Percentiles rank a stretch among this genome's conserved stretches.
Conservation (phyloP, 2,888 invertebrate species). For the Caenorhabditis parvicauda region DNA sequence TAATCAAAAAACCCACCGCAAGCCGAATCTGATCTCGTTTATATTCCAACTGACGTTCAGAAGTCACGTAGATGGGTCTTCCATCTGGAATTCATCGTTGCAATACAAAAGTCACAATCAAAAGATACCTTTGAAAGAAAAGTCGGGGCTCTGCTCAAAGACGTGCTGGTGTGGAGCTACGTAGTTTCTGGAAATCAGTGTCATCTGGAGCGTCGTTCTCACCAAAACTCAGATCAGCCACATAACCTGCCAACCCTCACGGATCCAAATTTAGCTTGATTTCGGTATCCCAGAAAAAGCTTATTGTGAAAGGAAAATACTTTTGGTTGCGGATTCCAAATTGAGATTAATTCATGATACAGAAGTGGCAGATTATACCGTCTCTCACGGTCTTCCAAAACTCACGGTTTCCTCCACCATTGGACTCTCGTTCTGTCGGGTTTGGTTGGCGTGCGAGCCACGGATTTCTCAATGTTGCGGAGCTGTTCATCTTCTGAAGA, state of each 20-base stretch:
- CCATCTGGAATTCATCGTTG: conserved; percentile 39
- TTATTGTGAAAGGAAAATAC: too few species aligned
- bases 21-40: conserved; percentile 55
- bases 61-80: conserved; percentile 44
- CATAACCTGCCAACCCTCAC: too few species aligned
- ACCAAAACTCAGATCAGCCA: too few species aligned
- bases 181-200: conserved; percentile 54
- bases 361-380: too few species aligned
- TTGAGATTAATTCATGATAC: too few species aligned
- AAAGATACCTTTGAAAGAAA: conserved; percentile 42
- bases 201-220: too few species aligned
- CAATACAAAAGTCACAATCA: not conserved
- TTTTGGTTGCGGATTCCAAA: too few species aligned
- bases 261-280: conserved; percentile 2
- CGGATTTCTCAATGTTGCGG: conserved; percentile 15
- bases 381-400: too few species aligned
- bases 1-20: conserved; percentile 35
- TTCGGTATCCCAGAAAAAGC: not conserved
- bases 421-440: conserved; percentile 35
- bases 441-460: conserved; percentile 11
- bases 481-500: conserved; percentile 18
- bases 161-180: conserved; percentile 47
- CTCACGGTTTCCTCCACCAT: conserved; percentile 53
- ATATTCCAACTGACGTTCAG: conserved; percentile 41
- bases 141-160: conserved; percentile 55